Evolutionary conservation across 2,888 invertebrate genomes (phyloP).

Genomic region (Hirtodrosophila histrioides): DNA sequence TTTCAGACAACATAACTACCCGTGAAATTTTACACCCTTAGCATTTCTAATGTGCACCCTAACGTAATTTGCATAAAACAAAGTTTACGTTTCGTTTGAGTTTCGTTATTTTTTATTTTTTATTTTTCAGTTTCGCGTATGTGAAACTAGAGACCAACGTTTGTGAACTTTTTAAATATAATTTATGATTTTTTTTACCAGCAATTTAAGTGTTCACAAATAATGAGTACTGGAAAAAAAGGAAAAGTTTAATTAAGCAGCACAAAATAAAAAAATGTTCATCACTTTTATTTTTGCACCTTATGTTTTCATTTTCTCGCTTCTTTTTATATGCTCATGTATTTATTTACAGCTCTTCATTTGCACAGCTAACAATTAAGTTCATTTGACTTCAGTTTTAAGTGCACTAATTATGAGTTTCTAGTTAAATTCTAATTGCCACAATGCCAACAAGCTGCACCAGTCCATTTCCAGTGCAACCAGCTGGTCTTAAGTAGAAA

Average conservation of each 20-base stretch:
- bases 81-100: slow-evolving; percentile 48
- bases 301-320: slow-evolving; percentile 26
- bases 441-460: slow-evolving; percentile 36
- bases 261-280: slow-evolving; percentile 20
- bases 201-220: slow-evolving; percentile 42
- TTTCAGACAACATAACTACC: slow-evolving; percentile 54
- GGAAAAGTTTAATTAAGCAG: slow-evolving; percentile 54
- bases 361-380: slow-evolving; percentile 8
- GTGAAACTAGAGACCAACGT: slow-evolving; percentile 31
- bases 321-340: slow-evolving; percentile 13
- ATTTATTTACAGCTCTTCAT: slow-evolving; percentile 22
- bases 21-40: slow-evolving; percentile 67
- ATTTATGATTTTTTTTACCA: slow-evolving; percentile 42
- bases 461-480: slow-evolving; percentile 2
- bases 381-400: slow-evolving; percentile 49
- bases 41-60: slow-evolving; percentile 63
- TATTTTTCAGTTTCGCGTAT: slow-evolving; percentile 26
- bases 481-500: slow-evolving; percentile 9
- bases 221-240: neutral
- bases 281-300: slow-evolving; percentile 8
- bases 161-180: slow-evolving; percentile 46
- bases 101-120: slow-evolving; percentile 11
- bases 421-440: slow-evolving; percentile 54
- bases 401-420: slow-evolving; percentile 69
- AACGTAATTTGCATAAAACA: slow-evolving; percentile 70